phyloP scores from a whole-genome alignment of 2,888 invertebrate species.

The Hipparchia sbordonii region DNA sequence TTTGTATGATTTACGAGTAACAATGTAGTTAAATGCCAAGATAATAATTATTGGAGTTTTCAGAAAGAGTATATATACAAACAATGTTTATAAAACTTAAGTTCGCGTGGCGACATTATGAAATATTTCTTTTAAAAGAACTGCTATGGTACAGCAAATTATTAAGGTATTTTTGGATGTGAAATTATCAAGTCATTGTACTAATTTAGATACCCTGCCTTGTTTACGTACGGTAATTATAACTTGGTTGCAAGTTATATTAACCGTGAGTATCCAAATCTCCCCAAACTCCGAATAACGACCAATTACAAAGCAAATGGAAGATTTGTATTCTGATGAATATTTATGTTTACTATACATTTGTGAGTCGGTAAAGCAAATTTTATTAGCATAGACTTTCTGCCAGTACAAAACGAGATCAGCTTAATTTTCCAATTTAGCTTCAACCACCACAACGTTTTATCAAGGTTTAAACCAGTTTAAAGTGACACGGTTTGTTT shows the following conservation, averaged over 20 bases:
- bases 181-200: background rate
- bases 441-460: no score
- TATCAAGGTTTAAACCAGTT: background rate
- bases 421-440: slow-evolving; percentile 10
- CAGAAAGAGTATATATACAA: no score
- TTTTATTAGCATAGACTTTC: slow-evolving; percentile 32
- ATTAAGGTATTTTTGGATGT: background rate
- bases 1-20: no score
- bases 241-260: background rate
- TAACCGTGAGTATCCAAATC: background rate
- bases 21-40: no score
- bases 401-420: background rate
- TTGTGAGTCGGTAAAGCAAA: slow-evolving; percentile 18
- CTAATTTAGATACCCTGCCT: background rate
- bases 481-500: no score
- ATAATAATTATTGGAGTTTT: no score
- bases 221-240: background rate
- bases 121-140: no score
- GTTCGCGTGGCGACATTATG: no score
- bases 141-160: no score
- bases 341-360: slow-evolving; percentile 34
- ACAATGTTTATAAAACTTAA: no score
- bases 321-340: slow-evolving; percentile 35
- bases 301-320: slow-evolving; percentile 17
- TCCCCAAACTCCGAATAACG: slow-evolving; percentile 18